phyloP scores from a whole-genome alignment of 2,113 vertebrate species.

The Noctilio leporinus region DNA sequence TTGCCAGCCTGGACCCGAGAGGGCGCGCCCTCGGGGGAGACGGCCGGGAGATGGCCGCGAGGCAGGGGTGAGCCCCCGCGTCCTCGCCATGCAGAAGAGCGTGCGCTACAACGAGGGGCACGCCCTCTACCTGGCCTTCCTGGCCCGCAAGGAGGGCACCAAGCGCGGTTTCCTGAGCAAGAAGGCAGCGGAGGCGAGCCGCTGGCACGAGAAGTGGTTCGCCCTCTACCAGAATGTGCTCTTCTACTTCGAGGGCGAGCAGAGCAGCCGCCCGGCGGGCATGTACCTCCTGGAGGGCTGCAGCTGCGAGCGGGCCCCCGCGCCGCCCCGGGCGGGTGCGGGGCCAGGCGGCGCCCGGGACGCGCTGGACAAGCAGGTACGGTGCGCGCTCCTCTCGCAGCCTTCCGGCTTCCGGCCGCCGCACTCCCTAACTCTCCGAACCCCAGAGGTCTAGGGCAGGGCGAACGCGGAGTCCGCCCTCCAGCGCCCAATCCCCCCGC shows the following conservation, averaged over 20 bases:
- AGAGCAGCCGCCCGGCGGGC: slow-evolving; percentile 92
- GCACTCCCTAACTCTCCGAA: neutral
- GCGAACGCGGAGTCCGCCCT: neutral
- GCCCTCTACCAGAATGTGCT: slow-evolving; percentile 96
- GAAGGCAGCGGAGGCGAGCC: slow-evolving; percentile 94
- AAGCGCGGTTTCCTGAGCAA: slow-evolving; percentile 94
- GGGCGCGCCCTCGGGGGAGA: slow-evolving; percentile 12
- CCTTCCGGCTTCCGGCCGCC: neutral
- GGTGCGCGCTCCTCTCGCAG: neutral
- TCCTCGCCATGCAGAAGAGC: slow-evolving; percentile 92
- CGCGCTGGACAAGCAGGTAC: slow-evolving; percentile 94
- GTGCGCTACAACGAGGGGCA: slow-evolving; percentile 97
- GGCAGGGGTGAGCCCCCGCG: neutral
- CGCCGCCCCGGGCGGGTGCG: slow-evolving; percentile 75
- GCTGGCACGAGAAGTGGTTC: slow-evolving; percentile 98
- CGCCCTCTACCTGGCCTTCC: slow-evolving; percentile 89
- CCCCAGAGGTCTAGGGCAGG: neutral
- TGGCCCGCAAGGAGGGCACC: slow-evolving; percentile 95
- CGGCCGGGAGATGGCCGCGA: neutral
- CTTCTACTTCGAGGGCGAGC: slow-evolving; percentile 97
- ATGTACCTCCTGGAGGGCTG: slow-evolving; percentile 98
- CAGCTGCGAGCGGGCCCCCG: slow-evolving; percentile 91
- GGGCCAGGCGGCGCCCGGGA: slow-evolving; percentile 86
- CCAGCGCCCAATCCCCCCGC: neutral
- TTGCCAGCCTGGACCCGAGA: neutral